Base-by-base conservation (phyloP, 2,797 vertebrate species). In the Arnoldichthys spilopterus region DNA sequence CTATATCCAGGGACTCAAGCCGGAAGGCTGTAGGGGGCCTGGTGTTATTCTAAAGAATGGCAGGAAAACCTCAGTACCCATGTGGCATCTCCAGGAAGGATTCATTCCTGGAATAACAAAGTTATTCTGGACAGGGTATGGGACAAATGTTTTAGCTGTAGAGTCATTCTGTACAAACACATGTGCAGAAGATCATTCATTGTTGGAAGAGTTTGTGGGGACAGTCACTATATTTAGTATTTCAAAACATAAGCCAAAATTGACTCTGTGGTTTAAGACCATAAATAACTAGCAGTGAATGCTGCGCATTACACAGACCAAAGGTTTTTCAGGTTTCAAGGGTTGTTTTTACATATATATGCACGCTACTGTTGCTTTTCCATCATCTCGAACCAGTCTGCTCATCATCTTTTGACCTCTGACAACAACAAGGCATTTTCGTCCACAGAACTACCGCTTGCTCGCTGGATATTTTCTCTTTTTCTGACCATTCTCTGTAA, bases 61-160 rank as follows among this genome's bases (percentile, higher is more conserved):
- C 87, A 89, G 90, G 92, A 91, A 92, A 78, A 87, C 74, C 45
- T 77, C 83, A 77, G 76, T 84, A 74, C 80, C 28, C 6, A 37
- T 32, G 80, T 40, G 75, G 78, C 73, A 82, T 58, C 24, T 81
- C 72, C 84, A 88, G 91, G 90, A 91, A 90, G 87, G 82, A 89
- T 88, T 88, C 76, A 47, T 83, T 89, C 74, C 84, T 87, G 88
- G 82, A 91, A 87, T 88, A 90, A 87, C 87, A 88, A 78, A 69
- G 63, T 84, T 89, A 90, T 91, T 91, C 89, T 82, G 80, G 77
- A 86, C 82, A 82, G 80, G 69, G 79, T 86, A 85, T 76, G 64
- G 53, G 72, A 49, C 77, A 79, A 72, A 62, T 69, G 67, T 82
- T 84, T 80, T 80, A 59, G 66, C 26, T 81, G 47, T 49, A 70